Percentiles rank a stretch among this genome's conserved stretches.
Conservation (phyloP, 2,888 invertebrate genomes). For the Cistogaster globosa region DNA sequence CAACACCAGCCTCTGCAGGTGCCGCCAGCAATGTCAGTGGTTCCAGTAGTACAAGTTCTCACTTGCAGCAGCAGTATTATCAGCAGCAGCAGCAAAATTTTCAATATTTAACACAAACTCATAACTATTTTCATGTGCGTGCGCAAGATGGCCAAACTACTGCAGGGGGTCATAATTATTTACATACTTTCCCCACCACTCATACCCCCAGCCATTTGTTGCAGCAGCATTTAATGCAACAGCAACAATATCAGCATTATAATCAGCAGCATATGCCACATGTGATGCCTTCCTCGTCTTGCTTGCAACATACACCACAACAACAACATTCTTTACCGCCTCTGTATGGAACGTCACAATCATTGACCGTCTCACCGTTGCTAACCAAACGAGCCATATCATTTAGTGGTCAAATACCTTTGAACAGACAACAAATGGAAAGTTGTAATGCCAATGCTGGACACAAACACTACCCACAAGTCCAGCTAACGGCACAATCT, state of each 20-base stretch:
- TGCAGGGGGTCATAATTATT: conserved; percentile 66
- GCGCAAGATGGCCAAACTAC: conserved; percentile 76
- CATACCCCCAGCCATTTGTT: conserved; percentile 73
- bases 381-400: conserved; percentile 81
- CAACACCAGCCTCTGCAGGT: conserved; percentile 74
- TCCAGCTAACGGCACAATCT: conserved; percentile 83
- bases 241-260: conserved; percentile 71
- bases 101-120: conserved; percentile 70
- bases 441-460: conserved; percentile 25
- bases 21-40: conserved; percentile 63
- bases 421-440: conserved; percentile 75
- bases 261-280: conserved; percentile 72
- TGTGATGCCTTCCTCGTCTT: conserved; percentile 34
- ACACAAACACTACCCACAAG: conserved; percentile 41
- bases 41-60: conserved; percentile 52
- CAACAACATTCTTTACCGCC: conserved; percentile 73
- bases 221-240: conserved; percentile 73
- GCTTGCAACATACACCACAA: conserved; percentile 70
- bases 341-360: conserved; percentile 75
- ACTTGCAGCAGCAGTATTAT: conserved; percentile 56
- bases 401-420: conserved; percentile 80
- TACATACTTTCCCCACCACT: conserved; percentile 81
- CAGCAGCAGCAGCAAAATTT: conserved; percentile 64
- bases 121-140: conserved; percentile 77
- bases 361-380: conserved; percentile 80